Evolutionary conservation across 2,113 vertebrate species (phyloP).

Genomic region (Perca fluviatilis): DNA sequence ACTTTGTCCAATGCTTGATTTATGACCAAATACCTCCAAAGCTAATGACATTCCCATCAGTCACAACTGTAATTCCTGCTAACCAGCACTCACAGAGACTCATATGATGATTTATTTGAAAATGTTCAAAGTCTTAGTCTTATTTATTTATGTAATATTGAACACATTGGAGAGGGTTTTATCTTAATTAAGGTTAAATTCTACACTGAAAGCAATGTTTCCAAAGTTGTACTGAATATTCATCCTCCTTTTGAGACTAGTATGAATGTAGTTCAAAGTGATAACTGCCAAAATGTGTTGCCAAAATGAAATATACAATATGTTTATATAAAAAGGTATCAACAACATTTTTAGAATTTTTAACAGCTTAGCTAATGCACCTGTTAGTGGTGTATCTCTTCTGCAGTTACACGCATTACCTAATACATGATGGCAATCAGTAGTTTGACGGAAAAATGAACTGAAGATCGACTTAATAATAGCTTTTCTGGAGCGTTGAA

Average conservation of each 20-base stretch:
- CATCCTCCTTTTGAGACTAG: conserved; percentile 40
- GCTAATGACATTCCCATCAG: too few species aligned
- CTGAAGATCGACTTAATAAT: neutral
- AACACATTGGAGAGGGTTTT: conserved; percentile 40
- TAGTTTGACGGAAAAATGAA: neutral
- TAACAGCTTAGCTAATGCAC: conserved; percentile 29
- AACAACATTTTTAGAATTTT: conserved; percentile 37
- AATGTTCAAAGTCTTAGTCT: neutral
- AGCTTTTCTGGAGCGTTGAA: neutral
- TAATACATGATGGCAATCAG: conserved; percentile 61
- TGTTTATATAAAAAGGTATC: conserved; percentile 72
- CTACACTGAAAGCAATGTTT: conserved; percentile 25
- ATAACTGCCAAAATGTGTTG: conserved; percentile 82
- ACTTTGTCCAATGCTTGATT: too few species aligned
- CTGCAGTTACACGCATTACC: conserved; percentile 81
- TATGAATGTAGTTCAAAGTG: conserved; percentile 71
- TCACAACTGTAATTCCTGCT: too few species aligned
- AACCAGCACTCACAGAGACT: too few species aligned
- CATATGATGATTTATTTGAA: conserved; percentile 3
- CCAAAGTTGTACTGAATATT: conserved; percentile 46
- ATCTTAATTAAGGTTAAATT: conserved; percentile 14
- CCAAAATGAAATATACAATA: conserved; percentile 81
- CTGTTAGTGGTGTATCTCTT: conserved; percentile 27
- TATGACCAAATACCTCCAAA: too few species aligned
- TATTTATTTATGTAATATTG: conserved; percentile 37